These are phyloP conservation scores for Eupithecia dodoneata DNA, from an alignment of 2,888 invertebrate species.

Conservation along the genomic window DNA sequence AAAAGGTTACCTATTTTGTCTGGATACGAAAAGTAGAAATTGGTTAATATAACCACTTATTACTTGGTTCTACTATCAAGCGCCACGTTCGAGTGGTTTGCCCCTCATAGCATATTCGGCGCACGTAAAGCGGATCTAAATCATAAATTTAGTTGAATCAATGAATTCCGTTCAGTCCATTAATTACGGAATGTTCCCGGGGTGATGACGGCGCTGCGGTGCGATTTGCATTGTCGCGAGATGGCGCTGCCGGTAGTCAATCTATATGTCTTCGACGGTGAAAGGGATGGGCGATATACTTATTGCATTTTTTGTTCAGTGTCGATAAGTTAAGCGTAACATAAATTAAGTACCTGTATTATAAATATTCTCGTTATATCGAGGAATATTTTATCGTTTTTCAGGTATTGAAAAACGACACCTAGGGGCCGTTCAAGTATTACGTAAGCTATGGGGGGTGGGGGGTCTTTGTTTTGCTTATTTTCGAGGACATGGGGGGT, in stretches of 20 bases:
- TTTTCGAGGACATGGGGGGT: no score
- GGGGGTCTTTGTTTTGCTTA: no score
- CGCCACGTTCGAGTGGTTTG: neutral
- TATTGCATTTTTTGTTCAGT: neutral
- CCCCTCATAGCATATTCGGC: conserved; percentile 6
- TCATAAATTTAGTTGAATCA: conserved; percentile 15
- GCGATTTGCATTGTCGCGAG: conserved; percentile 71
- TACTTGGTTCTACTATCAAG: neutral
- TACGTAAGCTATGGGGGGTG: no score
- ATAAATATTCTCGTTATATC: no score
- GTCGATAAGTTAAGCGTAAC: no score
- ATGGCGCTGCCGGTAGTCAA: conserved; percentile 31
- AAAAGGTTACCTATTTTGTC: no score
- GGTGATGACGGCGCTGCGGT: conserved; percentile 38
- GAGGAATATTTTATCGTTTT: no score
- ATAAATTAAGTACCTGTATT: no score
- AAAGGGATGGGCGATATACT: conserved; percentile 36
- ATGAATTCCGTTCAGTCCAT: conserved; percentile 28
- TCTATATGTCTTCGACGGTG: conserved; percentile 26
- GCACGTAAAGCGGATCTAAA: conserved; percentile 14
- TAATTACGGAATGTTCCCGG: conserved; percentile 33
- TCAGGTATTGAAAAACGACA: no score
- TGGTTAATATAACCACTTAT: neutral
- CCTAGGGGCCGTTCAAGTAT: no score
- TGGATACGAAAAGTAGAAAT: neutral